phyloP scores from a whole-genome alignment of 2,888 invertebrate genomes.

The Acronicta psi region DNA sequence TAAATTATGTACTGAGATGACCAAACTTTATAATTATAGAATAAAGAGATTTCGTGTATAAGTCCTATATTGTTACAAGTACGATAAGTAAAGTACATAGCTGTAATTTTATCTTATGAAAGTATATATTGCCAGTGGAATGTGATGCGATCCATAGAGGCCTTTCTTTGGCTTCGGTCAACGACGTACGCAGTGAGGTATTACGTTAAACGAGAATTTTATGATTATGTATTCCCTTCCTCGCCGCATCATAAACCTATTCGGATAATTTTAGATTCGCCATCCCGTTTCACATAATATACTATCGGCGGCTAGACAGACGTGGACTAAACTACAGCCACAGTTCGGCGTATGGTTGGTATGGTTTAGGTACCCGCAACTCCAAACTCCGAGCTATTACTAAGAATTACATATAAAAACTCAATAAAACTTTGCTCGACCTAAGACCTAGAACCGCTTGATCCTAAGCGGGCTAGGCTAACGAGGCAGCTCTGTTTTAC shows the following conservation, averaged over 20 bases:
- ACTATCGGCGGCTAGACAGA: no score
- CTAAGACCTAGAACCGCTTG: no score
- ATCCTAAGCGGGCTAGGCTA: no score
- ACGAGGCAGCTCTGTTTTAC: no score
- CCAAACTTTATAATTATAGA: background rate
- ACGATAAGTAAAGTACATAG: slow-evolving; percentile 8
- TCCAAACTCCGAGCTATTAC: no score
- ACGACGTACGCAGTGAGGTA: slow-evolving; percentile 47
- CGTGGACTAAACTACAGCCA: no score
- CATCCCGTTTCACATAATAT: slow-evolving; percentile 48
- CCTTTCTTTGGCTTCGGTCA: slow-evolving; percentile 55
- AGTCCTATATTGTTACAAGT: no score
- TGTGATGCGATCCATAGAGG: slow-evolving; percentile 32
- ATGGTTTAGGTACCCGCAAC: no score
- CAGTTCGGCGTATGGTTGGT: no score
- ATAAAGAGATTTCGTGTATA: background rate
- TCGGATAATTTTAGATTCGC: slow-evolving; percentile 48
- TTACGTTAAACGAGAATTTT: slow-evolving; percentile 56
- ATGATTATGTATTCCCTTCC: slow-evolving; percentile 51
- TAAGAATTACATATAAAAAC: no score
- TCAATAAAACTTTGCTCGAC: no score
- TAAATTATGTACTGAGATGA: no score
- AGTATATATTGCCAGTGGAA: slow-evolving; percentile 36
- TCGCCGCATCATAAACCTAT: slow-evolving; percentile 32
- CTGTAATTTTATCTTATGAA: slow-evolving; percentile 41